Evolutionary conservation across 2,888 invertebrate species (phyloP), one percentile per base, ranked within the genome.

Genomic region (Frankliniella intonsa): DNA sequence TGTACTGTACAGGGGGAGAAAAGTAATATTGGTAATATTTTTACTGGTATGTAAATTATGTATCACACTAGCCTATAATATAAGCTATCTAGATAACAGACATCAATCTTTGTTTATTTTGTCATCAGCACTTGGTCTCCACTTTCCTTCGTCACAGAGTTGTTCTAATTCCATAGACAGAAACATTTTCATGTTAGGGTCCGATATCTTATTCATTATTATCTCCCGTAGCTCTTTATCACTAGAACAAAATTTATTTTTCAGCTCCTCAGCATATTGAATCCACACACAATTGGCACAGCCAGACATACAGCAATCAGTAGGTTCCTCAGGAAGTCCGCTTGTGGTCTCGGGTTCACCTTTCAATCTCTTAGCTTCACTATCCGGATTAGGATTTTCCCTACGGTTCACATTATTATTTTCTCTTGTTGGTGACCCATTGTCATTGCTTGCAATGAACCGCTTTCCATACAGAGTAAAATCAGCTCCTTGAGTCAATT

Each of bases 211-310:
- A 51, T 93, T 91, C 82, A 94, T 87, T n/a, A 97, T 93, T 82
- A 91, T 90, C 86, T 93, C 91, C 51, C 92, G 90, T 0, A 93
- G 91, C 82, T 92, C 90, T 81, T 92, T 91, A 0, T 93, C 93
- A 25, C 94, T 93, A 84, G 93, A 92, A 84, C 91, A 88, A 17
- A 92, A 88, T 85, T 92, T 88, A 84, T 91, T 90, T 7, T 91
- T 89, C 80, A 97, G 86, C 38, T 94, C 92, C 85, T 96, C 94
- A 0, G 96, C 97, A 90, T 97, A 97, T 22, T 93, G 92, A 81
- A 98, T 92, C 94, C 95, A 97, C 9, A 98, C 97, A 87, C 98
- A 98, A 88, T 97, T 97, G 0, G 94, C 90, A 89, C 98, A 98
- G 0, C 97, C 97, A 0, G 96, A 94, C 92, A 94, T 94, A 86